Evolutionary conservation across 2,888 invertebrate species (phyloP).

Genomic region (Plemyria rubiginata): DNA sequence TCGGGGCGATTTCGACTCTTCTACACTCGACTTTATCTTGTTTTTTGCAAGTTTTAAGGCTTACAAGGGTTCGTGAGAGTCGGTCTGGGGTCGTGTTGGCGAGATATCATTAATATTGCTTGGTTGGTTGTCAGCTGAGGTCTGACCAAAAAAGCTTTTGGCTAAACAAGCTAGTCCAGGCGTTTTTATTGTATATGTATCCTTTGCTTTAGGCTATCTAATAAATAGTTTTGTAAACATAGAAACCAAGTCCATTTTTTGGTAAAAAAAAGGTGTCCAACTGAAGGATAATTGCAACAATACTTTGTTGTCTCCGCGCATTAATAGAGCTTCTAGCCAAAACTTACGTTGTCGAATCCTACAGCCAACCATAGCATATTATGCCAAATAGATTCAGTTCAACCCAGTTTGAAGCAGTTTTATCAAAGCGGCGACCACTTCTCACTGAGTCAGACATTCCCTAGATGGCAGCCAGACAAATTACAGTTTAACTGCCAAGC

Average conservation of each 20-base stretch:
- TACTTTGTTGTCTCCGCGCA: background rate
- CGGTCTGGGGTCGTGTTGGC: constrained; percentile 7
- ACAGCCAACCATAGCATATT: constrained; percentile 3
- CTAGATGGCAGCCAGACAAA: constrained; percentile 40
- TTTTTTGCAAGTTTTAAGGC: constrained; percentile 29
- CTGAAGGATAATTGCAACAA: background rate
- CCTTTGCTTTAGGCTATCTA: background rate
- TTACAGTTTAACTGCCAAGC: constrained; percentile 41
- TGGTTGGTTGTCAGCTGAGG: background rate
- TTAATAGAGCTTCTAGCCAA: constrained; percentile 4
- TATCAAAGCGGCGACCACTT: constrained; percentile 33
- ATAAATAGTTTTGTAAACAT: background rate
- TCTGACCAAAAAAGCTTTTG: background rate
- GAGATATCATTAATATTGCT: constrained; percentile 24
- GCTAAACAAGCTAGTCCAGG: background rate
- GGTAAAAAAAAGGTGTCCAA: no score
- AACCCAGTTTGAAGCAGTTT: constrained; percentile 28
- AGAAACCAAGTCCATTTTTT: background rate
- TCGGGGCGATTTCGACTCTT: constrained; percentile 31
- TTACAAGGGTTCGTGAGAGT: constrained; percentile 21
- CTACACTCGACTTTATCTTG: constrained; percentile 34
- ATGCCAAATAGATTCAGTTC: constrained; percentile 22
- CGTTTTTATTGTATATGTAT: background rate
- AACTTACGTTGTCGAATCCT: constrained; percentile 11
- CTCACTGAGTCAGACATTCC: constrained; percentile 37